Evolutionary conservation across 2,888 invertebrate genomes (phyloP).

Genomic region (Cyaniris semiargus): DNA sequence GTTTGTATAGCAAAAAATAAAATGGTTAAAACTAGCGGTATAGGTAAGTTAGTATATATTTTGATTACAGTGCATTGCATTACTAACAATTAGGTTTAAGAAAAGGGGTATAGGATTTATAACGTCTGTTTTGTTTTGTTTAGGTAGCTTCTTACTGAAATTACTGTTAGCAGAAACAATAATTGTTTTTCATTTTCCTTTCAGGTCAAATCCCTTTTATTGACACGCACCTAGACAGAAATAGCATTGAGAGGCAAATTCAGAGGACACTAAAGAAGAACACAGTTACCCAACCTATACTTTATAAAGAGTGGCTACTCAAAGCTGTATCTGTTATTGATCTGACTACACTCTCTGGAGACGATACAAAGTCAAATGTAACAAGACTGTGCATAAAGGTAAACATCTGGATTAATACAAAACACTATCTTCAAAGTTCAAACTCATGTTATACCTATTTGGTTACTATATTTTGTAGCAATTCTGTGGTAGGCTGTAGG

Average conservation of each 20-base stretch:
- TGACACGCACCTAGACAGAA: constrained; percentile 58
- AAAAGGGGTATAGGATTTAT: background rate
- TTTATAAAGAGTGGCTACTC: constrained; percentile 88
- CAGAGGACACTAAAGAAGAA: constrained; percentile 52
- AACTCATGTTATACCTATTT: too few species aligned
- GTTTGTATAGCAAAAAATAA: background rate
- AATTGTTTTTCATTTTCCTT: constrained; percentile 35
- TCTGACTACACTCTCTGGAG: constrained; percentile 94
- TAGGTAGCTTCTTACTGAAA: too few species aligned
- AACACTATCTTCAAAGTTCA: background rate
- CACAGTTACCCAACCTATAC: constrained; percentile 62
- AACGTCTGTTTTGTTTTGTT: too few species aligned
- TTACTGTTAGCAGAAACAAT: too few species aligned
- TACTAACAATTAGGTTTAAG: too few species aligned
- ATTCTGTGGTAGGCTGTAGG: too few species aligned
- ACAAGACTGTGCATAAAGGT: constrained; percentile 90
- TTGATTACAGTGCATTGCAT: background rate
- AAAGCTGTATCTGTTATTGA: constrained; percentile 93
- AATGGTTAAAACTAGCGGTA: background rate
- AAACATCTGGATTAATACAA: constrained; percentile 32
- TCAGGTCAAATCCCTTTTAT: constrained; percentile 50
- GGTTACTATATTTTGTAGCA: too few species aligned
- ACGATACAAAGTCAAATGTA: constrained; percentile 89
- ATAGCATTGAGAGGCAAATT: constrained; percentile 61
- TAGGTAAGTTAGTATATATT: background rate